Percentiles rank a stretch among this genome's conserved stretches.
These are phyloP conservation scores for Hippoglossus hippoglossus DNA, from an alignment of 2,797 vertebrate genomes.

Conservation along the genomic window DNA sequence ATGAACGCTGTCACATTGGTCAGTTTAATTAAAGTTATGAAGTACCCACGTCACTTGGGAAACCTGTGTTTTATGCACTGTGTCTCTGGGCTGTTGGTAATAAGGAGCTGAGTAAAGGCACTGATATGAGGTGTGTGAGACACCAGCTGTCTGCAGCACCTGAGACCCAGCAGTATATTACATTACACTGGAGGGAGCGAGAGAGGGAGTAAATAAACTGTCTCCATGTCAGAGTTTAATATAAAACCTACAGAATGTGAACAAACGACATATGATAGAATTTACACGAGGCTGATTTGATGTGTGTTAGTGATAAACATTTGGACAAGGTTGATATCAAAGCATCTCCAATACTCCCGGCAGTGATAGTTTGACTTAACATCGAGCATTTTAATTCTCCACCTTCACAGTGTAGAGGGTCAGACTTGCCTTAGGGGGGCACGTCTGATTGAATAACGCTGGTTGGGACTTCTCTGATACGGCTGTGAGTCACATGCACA, in stretches of 20 bases:
- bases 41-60: slow-evolving; percentile 35
- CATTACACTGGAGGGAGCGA: slow-evolving; percentile 16
- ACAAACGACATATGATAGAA: no score
- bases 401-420: no score
- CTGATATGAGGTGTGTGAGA: slow-evolving; percentile 36
- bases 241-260: slow-evolving; percentile 28
- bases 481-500: slow-evolving; percentile 17
- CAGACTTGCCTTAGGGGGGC: slow-evolving; percentile 1
- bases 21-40: slow-evolving; percentile 68
- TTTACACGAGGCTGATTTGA: no score
- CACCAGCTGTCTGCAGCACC: slow-evolving; percentile 42
- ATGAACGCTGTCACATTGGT: slow-evolving; percentile 65
- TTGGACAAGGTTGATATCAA: no score
- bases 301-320: no score
- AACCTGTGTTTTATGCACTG: slow-evolving; percentile 32
- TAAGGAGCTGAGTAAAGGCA: slow-evolving; percentile 30
- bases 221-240: slow-evolving; percentile 26
- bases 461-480: slow-evolving; percentile 23
- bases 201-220: slow-evolving; percentile 26
- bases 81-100: slow-evolving; percentile 27
- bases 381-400: no score
- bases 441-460: slow-evolving; percentile 27
- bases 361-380: no score
- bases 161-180: slow-evolving; percentile 12
- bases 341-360: no score